Percentiles rank a stretch among this genome's conserved stretches.
These are phyloP conservation scores for Chiloscyllium plagiosum DNA, from an alignment of 2,113 vertebrate genomes.

Conservation along the genomic window DNA sequence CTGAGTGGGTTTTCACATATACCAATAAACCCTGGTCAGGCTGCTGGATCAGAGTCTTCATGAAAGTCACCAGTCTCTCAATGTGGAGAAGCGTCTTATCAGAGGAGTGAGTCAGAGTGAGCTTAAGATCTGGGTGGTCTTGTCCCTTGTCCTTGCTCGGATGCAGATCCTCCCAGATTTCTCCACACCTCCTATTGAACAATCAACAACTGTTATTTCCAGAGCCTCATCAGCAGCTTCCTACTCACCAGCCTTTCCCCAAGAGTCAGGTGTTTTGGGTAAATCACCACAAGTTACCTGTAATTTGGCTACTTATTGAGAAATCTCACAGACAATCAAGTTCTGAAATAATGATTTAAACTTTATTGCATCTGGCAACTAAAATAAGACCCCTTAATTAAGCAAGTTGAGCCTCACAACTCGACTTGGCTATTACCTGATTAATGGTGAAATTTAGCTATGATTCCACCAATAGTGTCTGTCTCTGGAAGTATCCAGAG, in stretches of 20 bases:
- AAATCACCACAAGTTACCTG: no score
- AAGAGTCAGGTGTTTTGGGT: not conserved
- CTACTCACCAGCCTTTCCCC: not conserved
- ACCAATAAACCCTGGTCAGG: not conserved
- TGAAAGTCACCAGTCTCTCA: not conserved
- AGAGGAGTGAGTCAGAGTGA: not conserved
- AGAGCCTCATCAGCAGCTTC: not conserved
- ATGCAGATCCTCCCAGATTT: not conserved
- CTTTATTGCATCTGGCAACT: no score
- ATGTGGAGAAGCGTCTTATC: not conserved
- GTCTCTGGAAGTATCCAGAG: no score
- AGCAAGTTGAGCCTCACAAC: no score
- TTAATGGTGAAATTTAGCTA: no score
- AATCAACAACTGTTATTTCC: not conserved
- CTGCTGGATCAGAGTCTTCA: not conserved
- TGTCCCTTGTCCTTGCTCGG: no score
- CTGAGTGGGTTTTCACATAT: not conserved
- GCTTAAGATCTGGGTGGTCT: not conserved
- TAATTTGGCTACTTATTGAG: no score
- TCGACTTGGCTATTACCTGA: no score
- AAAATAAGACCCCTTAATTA: no score
- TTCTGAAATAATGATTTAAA: no score
- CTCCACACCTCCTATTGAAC: not conserved
- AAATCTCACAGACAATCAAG: no score
- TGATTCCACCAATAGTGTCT: no score